Evolutionary conservation across 2,888 invertebrate genomes (phyloP).

Genomic region (Phoronis australis): DNA sequence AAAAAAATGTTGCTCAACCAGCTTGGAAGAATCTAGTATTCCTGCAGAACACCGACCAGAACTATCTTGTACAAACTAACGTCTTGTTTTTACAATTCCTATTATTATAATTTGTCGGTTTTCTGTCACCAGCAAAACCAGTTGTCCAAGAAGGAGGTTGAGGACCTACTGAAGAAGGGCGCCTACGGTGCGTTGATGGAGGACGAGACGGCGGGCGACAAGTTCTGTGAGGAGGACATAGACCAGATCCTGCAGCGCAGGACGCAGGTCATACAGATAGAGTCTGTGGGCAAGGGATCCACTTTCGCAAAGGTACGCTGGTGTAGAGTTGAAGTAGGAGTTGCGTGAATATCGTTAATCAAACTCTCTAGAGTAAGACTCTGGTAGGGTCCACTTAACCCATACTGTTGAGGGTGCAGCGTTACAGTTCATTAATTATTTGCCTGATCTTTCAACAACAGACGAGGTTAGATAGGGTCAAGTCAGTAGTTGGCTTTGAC

Average conservation of each 20-base stretch:
- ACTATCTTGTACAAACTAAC: too few species aligned
- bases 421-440: too few species aligned
- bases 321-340: not conserved
- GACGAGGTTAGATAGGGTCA: too few species aligned
- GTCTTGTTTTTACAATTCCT: not conserved
- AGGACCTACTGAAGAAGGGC: slow-evolving; percentile 79
- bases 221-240: slow-evolving; percentile 99
- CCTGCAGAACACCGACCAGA: too few species aligned
- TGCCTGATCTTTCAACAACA: too few species aligned
- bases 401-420: too few species aligned
- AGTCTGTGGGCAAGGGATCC: slow-evolving; percentile 66
- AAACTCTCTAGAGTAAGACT: too few species aligned
- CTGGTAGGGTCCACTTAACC: too few species aligned
- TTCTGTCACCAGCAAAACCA: slow-evolving; percentile 37
- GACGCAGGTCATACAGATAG: slow-evolving; percentile 95
- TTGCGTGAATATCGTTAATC: too few species aligned
- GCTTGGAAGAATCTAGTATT: too few species aligned
- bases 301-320: slow-evolving; percentile 55
- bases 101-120: not conserved
- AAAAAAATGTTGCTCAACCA: too few species aligned
- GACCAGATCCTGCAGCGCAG: slow-evolving; percentile 94
- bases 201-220: slow-evolving; percentile 95
- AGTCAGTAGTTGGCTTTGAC: too few species aligned
- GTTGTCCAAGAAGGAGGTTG: slow-evolving; percentile 93
- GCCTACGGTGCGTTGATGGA: slow-evolving; percentile 99